Evolutionary conservation across 2,113 vertebrate species (phyloP), one percentile per base, ranked within the genome.

Genomic region (Lontra canadensis): DNA sequence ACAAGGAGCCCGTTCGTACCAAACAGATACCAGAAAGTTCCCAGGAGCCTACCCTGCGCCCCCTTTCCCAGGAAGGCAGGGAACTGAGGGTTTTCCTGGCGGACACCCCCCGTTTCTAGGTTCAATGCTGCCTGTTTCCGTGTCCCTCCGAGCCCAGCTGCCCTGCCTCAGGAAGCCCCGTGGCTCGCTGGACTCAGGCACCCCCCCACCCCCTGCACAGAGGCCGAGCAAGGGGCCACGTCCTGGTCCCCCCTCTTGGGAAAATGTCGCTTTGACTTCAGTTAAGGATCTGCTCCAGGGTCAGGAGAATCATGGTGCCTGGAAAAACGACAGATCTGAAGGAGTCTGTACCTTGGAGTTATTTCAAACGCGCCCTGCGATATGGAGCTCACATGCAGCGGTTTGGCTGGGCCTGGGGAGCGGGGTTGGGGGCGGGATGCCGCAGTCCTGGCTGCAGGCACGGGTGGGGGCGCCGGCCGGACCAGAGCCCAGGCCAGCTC

Each of bases 301-400:
- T 26, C 55, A 42, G 34, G 81, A 31, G 39, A 13, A 15, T 18
- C 57, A 34, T 0, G 36, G 71, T 1, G 31, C 42, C 65, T 17
- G 59, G 44, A n/a, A n/a, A 78, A 86, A 44, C 1, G 4, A 21
- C 25, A 1, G 44, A 57, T 29, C 10, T 3, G 25, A n/a, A 18
- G 10, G 3, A 55, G 36, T n/a, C 8, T 15, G 36, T 36, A 4
- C n/a, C 29, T 23, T 63, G 20, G 25, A 15, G 26, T 80, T 29
- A 47, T 31, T 36, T 80, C 92, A 26, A 17, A 47, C 17, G 52
- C 9, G 12, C 42, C 73, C 44, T 21, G 74, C n/a, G 80, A 39
- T 11, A 29, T 0, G 3, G 20, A 76, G 1, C 6, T n/a, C 8
- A 8, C 8, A n/a, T 0, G 4, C 10, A 10, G 25, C 0, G 5